phyloP scores from a whole-genome alignment of 1,140 invertebrate species.

The Drosophila novamexicana region DNA sequence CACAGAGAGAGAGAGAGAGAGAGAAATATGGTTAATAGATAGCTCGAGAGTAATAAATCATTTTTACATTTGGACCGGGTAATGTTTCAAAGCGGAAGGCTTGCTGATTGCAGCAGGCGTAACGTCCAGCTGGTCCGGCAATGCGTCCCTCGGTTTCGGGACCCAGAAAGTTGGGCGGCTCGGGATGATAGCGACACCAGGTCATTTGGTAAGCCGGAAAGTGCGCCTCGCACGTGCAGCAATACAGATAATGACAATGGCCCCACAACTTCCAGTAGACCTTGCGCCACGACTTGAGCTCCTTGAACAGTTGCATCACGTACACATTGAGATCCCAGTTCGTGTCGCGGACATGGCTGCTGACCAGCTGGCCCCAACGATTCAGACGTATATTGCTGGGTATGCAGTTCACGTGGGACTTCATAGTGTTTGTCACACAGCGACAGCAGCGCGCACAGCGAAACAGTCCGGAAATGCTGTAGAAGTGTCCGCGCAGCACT shows the following conservation, averaged over 20 bases:
- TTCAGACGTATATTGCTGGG: constrained; percentile 89
- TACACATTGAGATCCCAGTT: constrained; percentile 94
- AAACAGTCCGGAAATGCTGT: constrained; percentile 90
- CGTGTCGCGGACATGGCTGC: constrained; percentile 89
- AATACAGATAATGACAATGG: constrained; percentile 92
- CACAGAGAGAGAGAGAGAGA: background rate
- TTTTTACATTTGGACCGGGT: constrained; percentile 84
- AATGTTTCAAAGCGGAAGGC: constrained; percentile 91
- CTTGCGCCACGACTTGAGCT: constrained; percentile 93
- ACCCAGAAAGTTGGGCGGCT: constrained; percentile 90
- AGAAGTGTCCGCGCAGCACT: constrained; percentile 90
- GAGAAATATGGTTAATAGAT: background rate
- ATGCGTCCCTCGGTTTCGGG: constrained; percentile 87
- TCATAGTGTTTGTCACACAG: constrained; percentile 87
- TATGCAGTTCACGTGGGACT: constrained; percentile 88
- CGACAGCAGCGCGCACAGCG: constrained; percentile 87
- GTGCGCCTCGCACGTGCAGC: constrained; percentile 89
- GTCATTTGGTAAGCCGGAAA: constrained; percentile 91
- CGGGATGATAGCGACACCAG: constrained; percentile 92
- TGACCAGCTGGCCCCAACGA: constrained; percentile 88
- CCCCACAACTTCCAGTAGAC: constrained; percentile 98
- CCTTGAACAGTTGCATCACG: constrained; percentile 89
- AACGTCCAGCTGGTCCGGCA: constrained; percentile 89
- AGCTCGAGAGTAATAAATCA: background rate
- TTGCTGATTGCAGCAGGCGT: constrained; percentile 93